Evolutionary conservation across 2,113 vertebrate genomes (phyloP).

Genomic region (Chloropsis hardwickii): DNA sequence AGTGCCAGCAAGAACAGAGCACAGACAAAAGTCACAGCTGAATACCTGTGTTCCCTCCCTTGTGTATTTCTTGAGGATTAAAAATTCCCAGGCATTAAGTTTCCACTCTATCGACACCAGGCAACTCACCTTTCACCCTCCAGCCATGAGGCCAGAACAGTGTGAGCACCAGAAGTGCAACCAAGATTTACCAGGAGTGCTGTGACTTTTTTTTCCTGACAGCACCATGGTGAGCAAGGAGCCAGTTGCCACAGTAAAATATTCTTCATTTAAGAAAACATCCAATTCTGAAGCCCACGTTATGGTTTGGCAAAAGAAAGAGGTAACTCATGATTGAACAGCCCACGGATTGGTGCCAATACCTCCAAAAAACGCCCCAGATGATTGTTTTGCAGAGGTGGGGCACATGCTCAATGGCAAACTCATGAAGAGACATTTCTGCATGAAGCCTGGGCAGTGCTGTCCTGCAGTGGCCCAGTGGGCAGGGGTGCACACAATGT

Average conservation of each 20-base stretch:
- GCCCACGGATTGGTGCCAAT: background rate
- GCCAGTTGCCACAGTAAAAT: background rate
- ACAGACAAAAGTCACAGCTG: background rate
- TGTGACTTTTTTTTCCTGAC: background rate
- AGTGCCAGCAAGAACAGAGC: background rate
- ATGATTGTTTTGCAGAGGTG: background rate
- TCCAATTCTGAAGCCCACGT: background rate
- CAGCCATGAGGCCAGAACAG: background rate
- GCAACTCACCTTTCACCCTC: background rate
- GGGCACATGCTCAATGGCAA: background rate
- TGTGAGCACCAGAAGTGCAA: background rate
- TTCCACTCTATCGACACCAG: background rate
- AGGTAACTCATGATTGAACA: background rate
- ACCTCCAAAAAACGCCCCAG: background rate
- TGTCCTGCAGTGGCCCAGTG: background rate
- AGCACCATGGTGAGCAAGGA: background rate
- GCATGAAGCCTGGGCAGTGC: background rate
- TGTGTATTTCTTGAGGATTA: background rate
- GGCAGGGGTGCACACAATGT: fast-evolving
- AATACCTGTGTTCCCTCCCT: background rate
- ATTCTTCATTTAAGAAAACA: background rate
- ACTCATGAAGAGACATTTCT: background rate
- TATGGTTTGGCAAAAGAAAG: background rate
- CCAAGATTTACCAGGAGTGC: background rate
- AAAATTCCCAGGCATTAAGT: background rate